A percentile compares a stretch with the other conserved stretches of the same genome.
Evolutionary conservation across 2,113 vertebrate species (phyloP).

Genomic region (Rhynchomys soricoides): DNA sequence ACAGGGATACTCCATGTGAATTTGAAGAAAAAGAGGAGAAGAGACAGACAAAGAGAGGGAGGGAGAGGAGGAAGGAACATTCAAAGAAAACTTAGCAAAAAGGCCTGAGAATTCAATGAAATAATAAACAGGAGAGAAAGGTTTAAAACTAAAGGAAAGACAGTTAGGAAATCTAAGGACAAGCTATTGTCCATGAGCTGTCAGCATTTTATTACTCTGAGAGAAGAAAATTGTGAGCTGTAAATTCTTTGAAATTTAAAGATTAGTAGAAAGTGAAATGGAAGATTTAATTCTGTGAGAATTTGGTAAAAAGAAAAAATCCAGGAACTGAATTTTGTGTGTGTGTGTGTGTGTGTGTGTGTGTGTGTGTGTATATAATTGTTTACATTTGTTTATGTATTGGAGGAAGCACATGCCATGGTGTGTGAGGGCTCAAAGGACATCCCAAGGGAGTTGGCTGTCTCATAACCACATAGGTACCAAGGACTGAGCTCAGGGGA

Average conservation of each 20-base stretch:
- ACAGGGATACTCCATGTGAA: not conserved
- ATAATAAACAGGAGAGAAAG: not conserved
- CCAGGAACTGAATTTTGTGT: not conserved
- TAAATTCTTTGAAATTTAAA: constrained; percentile 50
- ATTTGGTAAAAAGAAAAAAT: constrained; percentile 32
- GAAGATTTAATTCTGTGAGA: constrained; percentile 1
- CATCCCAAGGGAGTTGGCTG: not conserved
- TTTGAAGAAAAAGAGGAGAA: not conserved
- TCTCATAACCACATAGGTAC: not conserved
- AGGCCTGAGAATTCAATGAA: not conserved
- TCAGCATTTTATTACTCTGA: not conserved
- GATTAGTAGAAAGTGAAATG: not conserved
- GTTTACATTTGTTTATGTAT: not conserved
- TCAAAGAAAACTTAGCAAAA: not conserved
- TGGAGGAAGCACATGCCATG: too few species aligned
- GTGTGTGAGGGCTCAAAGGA: not conserved
- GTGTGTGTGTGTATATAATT: too few species aligned
- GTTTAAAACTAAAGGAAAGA: not conserved
- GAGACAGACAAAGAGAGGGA: too few species aligned
- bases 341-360: too few species aligned
- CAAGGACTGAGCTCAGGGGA: not conserved
- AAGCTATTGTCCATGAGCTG: not conserved
- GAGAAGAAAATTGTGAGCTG: not conserved
- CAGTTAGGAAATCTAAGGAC: not conserved
- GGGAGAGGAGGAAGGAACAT: not conserved